Conservation (phyloP, 2,888 invertebrate species). For the Parasteatoda lunata region DNA sequence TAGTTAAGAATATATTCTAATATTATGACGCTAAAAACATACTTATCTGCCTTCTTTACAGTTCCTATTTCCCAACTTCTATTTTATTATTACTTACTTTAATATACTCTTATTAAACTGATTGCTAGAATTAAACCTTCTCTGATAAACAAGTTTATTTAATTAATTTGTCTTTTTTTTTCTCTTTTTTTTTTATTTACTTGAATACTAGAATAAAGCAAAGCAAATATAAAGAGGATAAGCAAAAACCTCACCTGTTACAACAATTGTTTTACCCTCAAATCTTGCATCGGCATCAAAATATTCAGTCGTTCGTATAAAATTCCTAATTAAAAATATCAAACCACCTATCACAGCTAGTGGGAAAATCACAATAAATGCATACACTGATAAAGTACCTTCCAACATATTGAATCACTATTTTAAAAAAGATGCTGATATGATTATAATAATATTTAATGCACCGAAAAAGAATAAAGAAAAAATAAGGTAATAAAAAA, state of each 20-base stretch:
- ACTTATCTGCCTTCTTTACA: too few relatives aligned
- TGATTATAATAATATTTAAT: background rate
- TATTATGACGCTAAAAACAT: too few relatives aligned
- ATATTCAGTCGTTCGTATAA: constrained; percentile 66
- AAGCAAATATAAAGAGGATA: background rate
- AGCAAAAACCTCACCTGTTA: constrained; percentile 70
- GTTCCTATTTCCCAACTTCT: too few relatives aligned
- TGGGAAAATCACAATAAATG: constrained; percentile 68
- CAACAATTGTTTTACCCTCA: constrained; percentile 71
- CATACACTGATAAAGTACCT: constrained; percentile 68
- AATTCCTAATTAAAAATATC: constrained; percentile 64
- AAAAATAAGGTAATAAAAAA: constrained; percentile 7
- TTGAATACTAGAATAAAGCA: too few relatives aligned
- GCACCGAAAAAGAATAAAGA: constrained; percentile 14
- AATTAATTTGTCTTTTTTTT: too few relatives aligned
- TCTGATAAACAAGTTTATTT: too few relatives aligned
- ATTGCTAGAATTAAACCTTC: too few relatives aligned
- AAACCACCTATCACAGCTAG: constrained; percentile 63
- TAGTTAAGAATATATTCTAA: too few relatives aligned
- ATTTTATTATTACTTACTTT: too few relatives aligned
- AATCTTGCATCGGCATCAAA: constrained; percentile 70
- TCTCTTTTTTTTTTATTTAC: too few relatives aligned
- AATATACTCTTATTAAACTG: too few relatives aligned
- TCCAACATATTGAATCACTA: constrained; percentile 58
- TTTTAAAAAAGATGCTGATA: background rate